Percentiles rank a stretch among this genome's conserved stretches.
Evolutionary conservation across 2,113 vertebrate species (phyloP).

Genomic region (Leuciscus idus): DNA sequence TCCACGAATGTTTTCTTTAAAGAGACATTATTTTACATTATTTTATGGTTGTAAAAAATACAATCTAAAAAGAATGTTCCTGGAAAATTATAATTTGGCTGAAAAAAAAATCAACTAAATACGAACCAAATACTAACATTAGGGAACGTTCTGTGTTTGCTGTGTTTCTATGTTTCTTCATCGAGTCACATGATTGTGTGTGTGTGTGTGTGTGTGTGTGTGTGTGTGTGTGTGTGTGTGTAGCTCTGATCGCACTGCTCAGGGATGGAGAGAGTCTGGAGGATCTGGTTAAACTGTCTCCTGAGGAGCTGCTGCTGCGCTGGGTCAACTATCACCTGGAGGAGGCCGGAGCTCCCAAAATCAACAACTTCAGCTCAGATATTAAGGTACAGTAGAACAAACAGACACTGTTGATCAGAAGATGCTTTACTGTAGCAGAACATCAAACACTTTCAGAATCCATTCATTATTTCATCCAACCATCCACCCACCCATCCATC

Average conservation of each 20-base stretch:
- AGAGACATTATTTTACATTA: neutral
- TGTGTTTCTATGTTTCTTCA: too few species aligned
- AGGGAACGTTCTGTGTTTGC: neutral
- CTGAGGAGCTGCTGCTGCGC: conserved; percentile 93
- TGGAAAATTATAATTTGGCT: neutral
- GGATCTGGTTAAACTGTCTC: conserved; percentile 94
- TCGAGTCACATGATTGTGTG: neutral
- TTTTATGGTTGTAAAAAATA: neutral
- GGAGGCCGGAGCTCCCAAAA: conserved; percentile 85
- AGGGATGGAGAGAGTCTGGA: conserved; percentile 93
- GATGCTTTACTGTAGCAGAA: too few species aligned
- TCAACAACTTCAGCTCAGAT: conserved; percentile 95
- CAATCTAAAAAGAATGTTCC: neutral
- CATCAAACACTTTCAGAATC: too few species aligned
- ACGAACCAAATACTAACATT: neutral
- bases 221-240: conserved; percentile 53
- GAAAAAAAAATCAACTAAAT: too few species aligned
- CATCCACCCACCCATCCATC: too few species aligned
- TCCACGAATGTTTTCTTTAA: too few species aligned
- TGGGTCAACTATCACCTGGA: conserved; percentile 97
- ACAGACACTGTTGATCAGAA: too few species aligned
- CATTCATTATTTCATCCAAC: too few species aligned
- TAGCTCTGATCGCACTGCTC: conserved; percentile 93
- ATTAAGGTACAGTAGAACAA: conserved; percentile 82
- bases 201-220: conserved; percentile 45